Percentiles rank a stretch among this genome's conserved stretches.
Conservation (phyloP, 2,113 vertebrate species). For the Eublepharis macularius region DNA sequence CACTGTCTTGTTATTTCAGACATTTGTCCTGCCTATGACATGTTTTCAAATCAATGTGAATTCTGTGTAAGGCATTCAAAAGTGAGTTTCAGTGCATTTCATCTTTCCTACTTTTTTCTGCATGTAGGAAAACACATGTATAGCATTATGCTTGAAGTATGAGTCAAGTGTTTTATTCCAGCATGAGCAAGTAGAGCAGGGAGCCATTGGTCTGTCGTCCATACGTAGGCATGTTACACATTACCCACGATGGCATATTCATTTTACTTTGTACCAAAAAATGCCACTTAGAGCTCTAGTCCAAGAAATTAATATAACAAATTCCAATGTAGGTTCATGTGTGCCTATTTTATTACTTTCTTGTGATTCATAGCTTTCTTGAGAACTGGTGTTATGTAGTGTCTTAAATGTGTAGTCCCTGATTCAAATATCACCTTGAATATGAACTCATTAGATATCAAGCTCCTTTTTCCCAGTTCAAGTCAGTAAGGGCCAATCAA, state of each 20-base stretch:
- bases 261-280: background rate
- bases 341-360: no score
- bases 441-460: background rate
- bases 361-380: no score
- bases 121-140: background rate
- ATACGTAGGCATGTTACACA: background rate
- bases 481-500: background rate
- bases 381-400: no score
- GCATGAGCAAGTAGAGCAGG: background rate
- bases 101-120: background rate
- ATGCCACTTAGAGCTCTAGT: background rate
- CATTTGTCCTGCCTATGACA: background rate
- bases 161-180: background rate
- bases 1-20: background rate
- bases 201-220: background rate
- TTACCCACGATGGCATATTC: background rate
- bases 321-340: background rate
- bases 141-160: background rate
- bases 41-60: background rate
- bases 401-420: background rate
- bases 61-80: background rate
- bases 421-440: background rate
- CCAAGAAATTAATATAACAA: background rate
- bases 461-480: background rate
- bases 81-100: background rate